phyloP scores from a whole-genome alignment of 2,113 vertebrate genomes.

The Pterocles burchelli region DNA sequence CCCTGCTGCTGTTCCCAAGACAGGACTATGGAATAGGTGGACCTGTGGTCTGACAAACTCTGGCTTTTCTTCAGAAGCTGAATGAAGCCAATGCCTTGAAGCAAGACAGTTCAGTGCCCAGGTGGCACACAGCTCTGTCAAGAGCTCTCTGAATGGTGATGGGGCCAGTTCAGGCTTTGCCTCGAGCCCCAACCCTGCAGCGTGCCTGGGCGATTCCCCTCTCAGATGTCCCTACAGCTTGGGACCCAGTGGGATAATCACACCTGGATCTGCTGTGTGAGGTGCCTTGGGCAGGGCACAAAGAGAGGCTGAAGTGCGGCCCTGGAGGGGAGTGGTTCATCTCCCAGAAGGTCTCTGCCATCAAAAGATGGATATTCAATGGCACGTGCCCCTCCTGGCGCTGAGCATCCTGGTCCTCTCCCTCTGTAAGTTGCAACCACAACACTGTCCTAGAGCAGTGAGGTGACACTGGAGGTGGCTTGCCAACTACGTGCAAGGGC shows the following conservation, averaged over 20 bases:
- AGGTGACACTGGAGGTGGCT: background rate
- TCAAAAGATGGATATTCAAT: background rate
- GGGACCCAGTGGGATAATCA: rapidly evolving
- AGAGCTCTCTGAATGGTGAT: background rate
- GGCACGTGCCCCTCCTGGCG: background rate
- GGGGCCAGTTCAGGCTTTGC: background rate
- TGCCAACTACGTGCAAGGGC: rapidly evolving
- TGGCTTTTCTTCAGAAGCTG: background rate
- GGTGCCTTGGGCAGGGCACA: background rate
- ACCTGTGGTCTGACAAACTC: rapidly evolving
- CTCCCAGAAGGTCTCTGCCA: background rate
- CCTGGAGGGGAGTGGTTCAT: background rate
- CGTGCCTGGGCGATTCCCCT: background rate
- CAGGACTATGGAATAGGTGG: rapidly evolving
- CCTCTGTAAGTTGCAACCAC: background rate
- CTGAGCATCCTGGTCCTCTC: background rate
- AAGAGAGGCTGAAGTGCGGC: background rate
- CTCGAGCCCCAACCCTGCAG: background rate
- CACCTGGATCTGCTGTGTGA: background rate
- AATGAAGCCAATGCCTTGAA: background rate
- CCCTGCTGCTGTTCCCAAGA: background rate
- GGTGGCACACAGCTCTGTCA: background rate
- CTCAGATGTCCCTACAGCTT: background rate
- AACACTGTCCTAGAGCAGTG: background rate
- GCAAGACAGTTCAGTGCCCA: background rate